phyloP scores from a whole-genome alignment of 2,797 vertebrate species.

The Taeniopygia guttata region DNA sequence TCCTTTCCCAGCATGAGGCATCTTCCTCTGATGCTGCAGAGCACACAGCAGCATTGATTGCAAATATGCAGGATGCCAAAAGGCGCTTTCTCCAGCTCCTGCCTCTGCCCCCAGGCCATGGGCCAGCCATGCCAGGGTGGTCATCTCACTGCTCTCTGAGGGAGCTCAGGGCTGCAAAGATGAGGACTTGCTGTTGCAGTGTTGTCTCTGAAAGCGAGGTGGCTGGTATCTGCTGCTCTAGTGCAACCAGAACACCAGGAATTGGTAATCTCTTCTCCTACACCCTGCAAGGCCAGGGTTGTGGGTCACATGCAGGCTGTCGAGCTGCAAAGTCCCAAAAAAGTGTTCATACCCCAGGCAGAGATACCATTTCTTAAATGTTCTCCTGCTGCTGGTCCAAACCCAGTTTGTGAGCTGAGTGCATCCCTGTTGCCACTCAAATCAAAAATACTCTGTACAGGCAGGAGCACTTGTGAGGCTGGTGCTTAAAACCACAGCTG shows the following conservation, averaged over 20 bases:
- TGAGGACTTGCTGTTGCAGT: fast-evolving
- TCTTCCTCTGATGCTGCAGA: not conserved
- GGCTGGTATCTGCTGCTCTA: not conserved
- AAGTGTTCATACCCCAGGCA: not conserved
- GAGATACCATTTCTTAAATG: not conserved
- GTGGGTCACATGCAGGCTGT: not conserved
- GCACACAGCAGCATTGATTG: not conserved
- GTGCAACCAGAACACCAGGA: not conserved
- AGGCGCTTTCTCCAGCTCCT: not conserved
- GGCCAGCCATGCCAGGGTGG: fast-evolving
- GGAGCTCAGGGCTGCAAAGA: fast-evolving
- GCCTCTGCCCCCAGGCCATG: fast-evolving
- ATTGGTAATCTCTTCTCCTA: not conserved
- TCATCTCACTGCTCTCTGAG: not conserved
- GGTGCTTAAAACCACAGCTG: not conserved
- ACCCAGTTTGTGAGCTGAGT: not conserved
- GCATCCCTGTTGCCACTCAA: not conserved
- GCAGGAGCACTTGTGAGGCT: not conserved
- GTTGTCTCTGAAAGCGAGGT: not conserved
- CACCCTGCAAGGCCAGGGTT: not conserved
- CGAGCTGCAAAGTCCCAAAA: not conserved
- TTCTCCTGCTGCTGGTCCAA: not conserved
- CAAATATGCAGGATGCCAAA: not conserved
- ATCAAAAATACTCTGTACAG: not conserved
- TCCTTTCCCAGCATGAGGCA: not conserved